Percentiles rank a stretch among this genome's conserved stretches.
phyloP scores from a whole-genome alignment of 2,113 vertebrate genomes.

The Tangachromis dhanisi region DNA sequence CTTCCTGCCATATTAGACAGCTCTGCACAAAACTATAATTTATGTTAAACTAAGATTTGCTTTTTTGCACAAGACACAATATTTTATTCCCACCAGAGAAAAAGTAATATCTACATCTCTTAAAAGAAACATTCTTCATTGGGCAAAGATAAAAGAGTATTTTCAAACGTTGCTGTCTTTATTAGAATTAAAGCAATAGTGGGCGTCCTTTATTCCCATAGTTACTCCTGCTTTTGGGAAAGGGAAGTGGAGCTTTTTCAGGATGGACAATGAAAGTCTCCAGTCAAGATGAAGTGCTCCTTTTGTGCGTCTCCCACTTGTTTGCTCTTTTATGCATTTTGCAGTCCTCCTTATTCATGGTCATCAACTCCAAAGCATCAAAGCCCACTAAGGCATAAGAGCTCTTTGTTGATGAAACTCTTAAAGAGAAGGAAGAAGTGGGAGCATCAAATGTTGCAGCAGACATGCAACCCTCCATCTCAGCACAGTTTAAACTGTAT shows the following conservation, averaged over 20 bases:
- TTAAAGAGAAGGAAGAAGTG: background rate
- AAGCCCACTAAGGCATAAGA: background rate
- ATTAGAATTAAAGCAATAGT: background rate
- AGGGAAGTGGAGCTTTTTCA: background rate
- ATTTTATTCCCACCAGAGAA: background rate
- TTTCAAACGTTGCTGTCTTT: background rate
- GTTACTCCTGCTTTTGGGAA: background rate
- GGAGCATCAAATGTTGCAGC: background rate
- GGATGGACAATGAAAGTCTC: background rate
- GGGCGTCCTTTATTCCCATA: background rate
- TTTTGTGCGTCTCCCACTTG: background rate
- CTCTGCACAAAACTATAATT: background rate
- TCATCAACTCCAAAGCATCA: background rate
- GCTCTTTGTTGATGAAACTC: slow-evolving; percentile 30
- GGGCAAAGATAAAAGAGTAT: background rate
- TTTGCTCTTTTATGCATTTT: background rate
- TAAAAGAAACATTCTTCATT: background rate
- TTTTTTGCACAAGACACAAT: background rate
- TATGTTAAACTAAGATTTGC: background rate
- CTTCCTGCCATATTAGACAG: background rate
- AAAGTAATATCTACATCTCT: background rate
- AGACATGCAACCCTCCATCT: background rate
- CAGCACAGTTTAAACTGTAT: slow-evolving; percentile 10
- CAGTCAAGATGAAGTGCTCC: background rate
- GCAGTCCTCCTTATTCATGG: background rate